Conservation (phyloP, 2,888 invertebrate species). For the Linhomoeus sp. region DNA sequence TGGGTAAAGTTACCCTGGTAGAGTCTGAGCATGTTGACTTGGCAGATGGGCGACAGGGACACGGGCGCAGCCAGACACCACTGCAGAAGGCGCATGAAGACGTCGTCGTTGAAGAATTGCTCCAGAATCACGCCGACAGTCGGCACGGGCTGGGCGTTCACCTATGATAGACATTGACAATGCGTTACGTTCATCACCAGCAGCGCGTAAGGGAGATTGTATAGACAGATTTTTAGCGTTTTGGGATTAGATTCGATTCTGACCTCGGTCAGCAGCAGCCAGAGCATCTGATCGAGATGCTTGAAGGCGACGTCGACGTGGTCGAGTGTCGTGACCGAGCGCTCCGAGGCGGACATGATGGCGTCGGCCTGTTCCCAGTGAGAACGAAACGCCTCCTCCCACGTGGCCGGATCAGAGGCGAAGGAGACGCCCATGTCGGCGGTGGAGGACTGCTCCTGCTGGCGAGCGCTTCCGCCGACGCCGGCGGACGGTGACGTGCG, state of each 20-base stretch:
- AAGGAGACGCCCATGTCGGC: too few relatives aligned
- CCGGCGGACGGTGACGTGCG: too few relatives aligned
- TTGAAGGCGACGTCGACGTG: constrained; percentile 1
- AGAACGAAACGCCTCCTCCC: constrained; percentile 2
- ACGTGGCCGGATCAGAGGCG: not conserved
- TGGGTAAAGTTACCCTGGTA: constrained; percentile 1
- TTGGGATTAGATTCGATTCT: too few relatives aligned
- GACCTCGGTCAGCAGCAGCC: constrained; percentile 5
- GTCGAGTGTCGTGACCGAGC: not conserved
- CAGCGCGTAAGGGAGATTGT: too few relatives aligned
- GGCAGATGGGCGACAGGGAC: constrained; percentile 13
- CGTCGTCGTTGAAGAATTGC: constrained; percentile 17
- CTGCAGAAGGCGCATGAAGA: constrained; percentile 14
- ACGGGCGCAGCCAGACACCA: constrained; percentile 16
- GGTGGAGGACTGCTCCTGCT: too few relatives aligned
- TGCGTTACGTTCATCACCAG: too few relatives aligned
- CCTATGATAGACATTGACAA: not conserved
- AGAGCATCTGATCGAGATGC: constrained; percentile 5
- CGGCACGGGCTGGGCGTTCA: constrained; percentile 20
- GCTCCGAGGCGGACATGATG: not conserved
- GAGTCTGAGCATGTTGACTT: constrained; percentile 8
- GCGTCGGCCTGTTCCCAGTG: constrained; percentile 4
- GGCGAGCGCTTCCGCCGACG: too few relatives aligned
- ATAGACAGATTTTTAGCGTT: too few relatives aligned
- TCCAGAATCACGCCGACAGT: constrained; percentile 22